Evolutionary conservation across 2,113 vertebrate species (phyloP).

Genomic region (Bettongia penicillata): DNA sequence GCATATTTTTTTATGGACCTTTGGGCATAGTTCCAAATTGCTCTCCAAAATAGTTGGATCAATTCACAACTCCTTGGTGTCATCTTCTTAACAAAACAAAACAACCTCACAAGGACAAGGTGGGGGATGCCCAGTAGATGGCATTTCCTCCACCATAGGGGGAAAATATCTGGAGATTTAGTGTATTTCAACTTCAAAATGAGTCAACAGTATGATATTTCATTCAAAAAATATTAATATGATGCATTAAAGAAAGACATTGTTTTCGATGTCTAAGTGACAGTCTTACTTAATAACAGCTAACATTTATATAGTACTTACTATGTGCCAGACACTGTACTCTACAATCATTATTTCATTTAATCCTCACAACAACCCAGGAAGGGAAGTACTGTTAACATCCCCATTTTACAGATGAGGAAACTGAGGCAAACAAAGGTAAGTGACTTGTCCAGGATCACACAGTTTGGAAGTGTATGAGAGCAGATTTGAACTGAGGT

Average conservation of each 20-base stretch:
- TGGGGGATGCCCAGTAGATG: neutral
- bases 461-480: neutral
- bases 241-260: neutral
- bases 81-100: neutral
- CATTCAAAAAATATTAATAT: neutral
- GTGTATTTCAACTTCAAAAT: neutral
- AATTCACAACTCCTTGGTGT: neutral
- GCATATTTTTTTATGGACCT: too few species aligned
- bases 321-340: neutral
- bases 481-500: neutral
- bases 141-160: neutral
- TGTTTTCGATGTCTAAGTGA: neutral
- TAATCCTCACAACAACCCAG: neutral
- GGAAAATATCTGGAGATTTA: neutral
- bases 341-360: neutral
- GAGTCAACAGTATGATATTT: neutral
- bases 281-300: neutral
- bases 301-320: neutral
- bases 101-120: neutral
- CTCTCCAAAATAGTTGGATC: too few species aligned
- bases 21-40: too few species aligned
- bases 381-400: neutral
- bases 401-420: neutral
- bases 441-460: neutral
- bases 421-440: neutral